Evolutionary conservation across 2,797 vertebrate genomes (phyloP), one percentile per base, ranked within the genome.

Genomic region (Spinibarbus caldwelli): DNA sequence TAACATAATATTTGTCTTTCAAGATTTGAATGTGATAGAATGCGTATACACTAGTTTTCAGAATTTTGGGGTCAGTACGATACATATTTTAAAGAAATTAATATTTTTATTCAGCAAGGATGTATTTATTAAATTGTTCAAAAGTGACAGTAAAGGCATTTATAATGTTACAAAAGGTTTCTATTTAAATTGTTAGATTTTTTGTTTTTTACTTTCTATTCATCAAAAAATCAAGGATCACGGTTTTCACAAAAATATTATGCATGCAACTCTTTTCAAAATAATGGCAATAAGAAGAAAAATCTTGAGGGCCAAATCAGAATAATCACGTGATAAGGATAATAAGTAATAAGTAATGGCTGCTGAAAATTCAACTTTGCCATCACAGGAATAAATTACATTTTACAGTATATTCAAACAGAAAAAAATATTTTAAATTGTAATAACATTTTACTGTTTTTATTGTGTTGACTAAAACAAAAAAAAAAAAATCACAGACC

Each of bases 221-320:
- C 10, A 52, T 52, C 29, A 54, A 54, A 76, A 76, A 59, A 26
- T 57, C 36, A 78, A 5, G 0, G 15, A 57, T 77, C 34, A 77
- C 14, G 1, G 34, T 41, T 41, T 41, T 14, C 23, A 59, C 34
- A 26, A 38, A 77, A 26, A 41, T 59, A 54, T 23, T 54, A 77
- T 17, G 72, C 47, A 76, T 31, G 6, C 72, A 75, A 9, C 75
- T 57, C 21, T 59, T 77, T 77, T 59, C 14, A 77, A 78, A 2
- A 62, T 43, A 78, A 41, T 57, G 41, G 1, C 2, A 31, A 59
- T 41, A 19, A 43, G 0, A 59, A 59, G 57, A 19, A 41, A 54
- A 29, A 41, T 78, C 36, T 62, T 62, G 36, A 43, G n/a, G 14
- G 11, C n/a, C 47, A 43, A 78, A 78, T 41, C 36, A 59, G 23